Evolutionary conservation across 2,113 vertebrate species (phyloP).

Genomic region (Speoplatyrhinus poulsoni): DNA sequence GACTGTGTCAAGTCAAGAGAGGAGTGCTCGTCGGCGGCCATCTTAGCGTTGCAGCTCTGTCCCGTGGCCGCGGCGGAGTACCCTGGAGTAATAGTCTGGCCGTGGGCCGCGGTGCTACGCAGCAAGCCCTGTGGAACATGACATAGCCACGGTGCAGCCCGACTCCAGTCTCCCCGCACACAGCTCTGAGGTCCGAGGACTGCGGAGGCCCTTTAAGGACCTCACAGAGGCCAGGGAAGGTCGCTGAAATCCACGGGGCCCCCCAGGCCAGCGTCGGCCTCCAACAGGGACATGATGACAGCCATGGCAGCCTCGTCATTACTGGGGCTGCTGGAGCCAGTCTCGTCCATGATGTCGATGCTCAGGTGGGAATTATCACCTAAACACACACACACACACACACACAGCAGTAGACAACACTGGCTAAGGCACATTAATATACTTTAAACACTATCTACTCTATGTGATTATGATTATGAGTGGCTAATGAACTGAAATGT

Average conservation of each 20-base stretch:
- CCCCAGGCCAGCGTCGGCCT: conserved; percentile 95
- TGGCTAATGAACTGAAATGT: neutral
- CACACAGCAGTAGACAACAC: neutral
- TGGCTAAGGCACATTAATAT: neutral
- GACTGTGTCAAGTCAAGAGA: conserved; percentile 19
- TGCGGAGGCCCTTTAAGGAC: neutral
- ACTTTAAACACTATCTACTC: too few relatives aligned
- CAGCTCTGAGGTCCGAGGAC: conserved; percentile 26
- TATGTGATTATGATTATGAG: neutral
- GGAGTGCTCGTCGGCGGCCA: neutral
- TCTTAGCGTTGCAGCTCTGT: conserved; percentile 17
- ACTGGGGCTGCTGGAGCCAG: conserved; percentile 96
- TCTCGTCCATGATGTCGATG: conserved; percentile 95
- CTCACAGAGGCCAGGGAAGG: conserved; percentile 97
- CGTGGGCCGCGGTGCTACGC: conserved; percentile 1
- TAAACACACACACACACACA: conserved; percentile 45
- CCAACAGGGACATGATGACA: conserved; percentile 98
- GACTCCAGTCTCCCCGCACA: conserved; percentile 33
- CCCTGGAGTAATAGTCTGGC: neutral
- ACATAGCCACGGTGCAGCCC: conserved; percentile 10
- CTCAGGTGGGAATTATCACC: conserved; percentile 95
- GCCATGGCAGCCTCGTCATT: conserved; percentile 98
- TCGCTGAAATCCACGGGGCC: conserved; percentile 98
- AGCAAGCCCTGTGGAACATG: conserved; percentile 6
- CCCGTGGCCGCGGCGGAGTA: neutral